Evolutionary conservation across 2,797 vertebrate species (phyloP), one percentile per base, ranked within the genome.

Genomic region (Sebastes kiyomatsui): DNA sequence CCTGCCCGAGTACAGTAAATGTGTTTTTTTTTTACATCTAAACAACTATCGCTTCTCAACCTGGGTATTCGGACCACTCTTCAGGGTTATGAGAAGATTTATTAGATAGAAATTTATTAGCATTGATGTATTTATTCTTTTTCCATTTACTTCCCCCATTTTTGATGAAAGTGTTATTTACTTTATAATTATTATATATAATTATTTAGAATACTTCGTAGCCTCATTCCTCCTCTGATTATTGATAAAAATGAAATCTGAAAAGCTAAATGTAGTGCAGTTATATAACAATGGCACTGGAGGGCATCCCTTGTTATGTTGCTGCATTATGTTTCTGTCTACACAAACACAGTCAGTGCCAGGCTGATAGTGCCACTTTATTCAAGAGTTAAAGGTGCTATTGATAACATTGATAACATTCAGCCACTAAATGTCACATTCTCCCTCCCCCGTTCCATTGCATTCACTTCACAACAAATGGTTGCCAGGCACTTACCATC

Each of bases 241-340:
- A 38, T 38, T 11, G 3, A 5, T 71, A 4, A 23, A 46, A 59
- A 58, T 7, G 0, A 46, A 46, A 46, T 46, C 42, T 46, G 3
- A 46, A 23, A 20, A 66, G 1, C 30, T 62, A 60, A 64, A 46
- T 59, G 20, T 52, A 42, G 30, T 20, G 65, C 0, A 5, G 22
- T 85, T 76, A 66, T 10, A 54, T 32, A 61, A 59, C 22, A 65
- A 20, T 42, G 58, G 38, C 84, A 76, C 72, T 80, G 49, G 80
- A 67, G 75, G 78, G 78, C 78, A 67, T 67, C 55, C 1, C 58
- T 33, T 46, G 42, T 46, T 46, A 18, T 4, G 28, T 3, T 0
- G 3, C 8, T 52, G 32, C n/a, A n/a, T 72, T 64, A 67, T 64
- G 32, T 23, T 67, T 52, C 27, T 32, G n/a, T 33, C 20, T n/a